phyloP scores from a whole-genome alignment of 2,797 vertebrate species.

The Gorsachius magnificus region DNA sequence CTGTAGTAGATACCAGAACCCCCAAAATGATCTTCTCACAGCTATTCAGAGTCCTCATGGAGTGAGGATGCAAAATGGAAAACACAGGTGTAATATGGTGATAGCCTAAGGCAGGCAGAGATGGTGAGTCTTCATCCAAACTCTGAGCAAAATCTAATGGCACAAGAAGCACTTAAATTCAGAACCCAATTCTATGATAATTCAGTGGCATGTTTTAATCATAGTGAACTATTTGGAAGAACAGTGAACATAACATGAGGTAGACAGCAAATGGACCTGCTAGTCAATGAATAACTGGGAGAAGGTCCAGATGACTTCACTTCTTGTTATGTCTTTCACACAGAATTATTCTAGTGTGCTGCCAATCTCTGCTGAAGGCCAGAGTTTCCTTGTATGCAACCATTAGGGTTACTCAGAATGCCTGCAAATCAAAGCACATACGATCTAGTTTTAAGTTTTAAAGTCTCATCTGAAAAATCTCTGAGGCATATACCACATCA shows the following conservation, averaged over 20 bases:
- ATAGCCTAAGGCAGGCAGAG: background rate
- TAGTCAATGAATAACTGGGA: background rate
- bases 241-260: background rate
- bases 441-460: background rate
- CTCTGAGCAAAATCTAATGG: background rate
- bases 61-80: background rate
- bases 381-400: background rate
- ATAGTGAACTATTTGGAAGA: background rate
- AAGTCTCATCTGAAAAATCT: background rate
- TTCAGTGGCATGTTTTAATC: background rate
- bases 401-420: background rate
- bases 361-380: background rate
- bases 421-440: background rate
- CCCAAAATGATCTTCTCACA: background rate
- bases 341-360: background rate
- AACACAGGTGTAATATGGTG: background rate
- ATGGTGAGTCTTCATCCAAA: background rate
- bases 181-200: background rate
- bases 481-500: background rate
- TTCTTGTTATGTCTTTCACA: background rate
- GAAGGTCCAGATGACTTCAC: background rate
- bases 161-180: background rate
- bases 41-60: background rate
- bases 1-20: background rate
- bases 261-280: background rate